Conservation (phyloP, 2,888 invertebrate genomes). For the Smittia aterrima region DNA sequence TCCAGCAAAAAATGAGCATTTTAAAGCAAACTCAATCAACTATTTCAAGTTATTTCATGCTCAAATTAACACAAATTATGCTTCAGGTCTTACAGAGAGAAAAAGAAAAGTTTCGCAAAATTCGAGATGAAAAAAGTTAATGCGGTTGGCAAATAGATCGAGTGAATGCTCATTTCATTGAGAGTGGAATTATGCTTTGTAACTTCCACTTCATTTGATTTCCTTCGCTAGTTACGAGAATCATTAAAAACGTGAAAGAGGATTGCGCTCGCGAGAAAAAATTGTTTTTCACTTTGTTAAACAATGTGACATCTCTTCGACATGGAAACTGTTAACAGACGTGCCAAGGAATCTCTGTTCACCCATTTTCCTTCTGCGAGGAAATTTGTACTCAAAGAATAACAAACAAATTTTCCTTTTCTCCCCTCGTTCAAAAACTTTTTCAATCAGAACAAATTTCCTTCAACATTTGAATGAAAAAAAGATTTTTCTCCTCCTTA, state of each 20-base stretch:
- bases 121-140: background rate
- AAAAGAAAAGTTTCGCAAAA: slow-evolving; percentile 10
- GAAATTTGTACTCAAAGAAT: background rate
- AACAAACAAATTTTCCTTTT: background rate
- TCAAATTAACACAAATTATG: background rate
- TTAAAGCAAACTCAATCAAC: background rate
- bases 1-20: too few relatives aligned
- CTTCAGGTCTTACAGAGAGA: background rate
- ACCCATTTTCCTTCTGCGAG: background rate
- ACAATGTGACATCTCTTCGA: too few relatives aligned
- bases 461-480: background rate
- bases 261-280: background rate
- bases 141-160: background rate
- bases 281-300: background rate
- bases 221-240: background rate
- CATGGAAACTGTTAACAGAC: background rate
- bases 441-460: slow-evolving; percentile 17
- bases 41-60: background rate
- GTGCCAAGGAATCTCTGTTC: background rate
- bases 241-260: background rate
- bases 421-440: slow-evolving; percentile 2
- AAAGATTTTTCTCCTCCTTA: background rate
- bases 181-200: background rate
- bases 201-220: slow-evolving; percentile 40
- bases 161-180: slow-evolving; percentile 32